These are phyloP conservation scores for Plectrocnemia conspersa DNA, from an alignment of 1,140 invertebrate genomes.

Conservation along the genomic window DNA sequence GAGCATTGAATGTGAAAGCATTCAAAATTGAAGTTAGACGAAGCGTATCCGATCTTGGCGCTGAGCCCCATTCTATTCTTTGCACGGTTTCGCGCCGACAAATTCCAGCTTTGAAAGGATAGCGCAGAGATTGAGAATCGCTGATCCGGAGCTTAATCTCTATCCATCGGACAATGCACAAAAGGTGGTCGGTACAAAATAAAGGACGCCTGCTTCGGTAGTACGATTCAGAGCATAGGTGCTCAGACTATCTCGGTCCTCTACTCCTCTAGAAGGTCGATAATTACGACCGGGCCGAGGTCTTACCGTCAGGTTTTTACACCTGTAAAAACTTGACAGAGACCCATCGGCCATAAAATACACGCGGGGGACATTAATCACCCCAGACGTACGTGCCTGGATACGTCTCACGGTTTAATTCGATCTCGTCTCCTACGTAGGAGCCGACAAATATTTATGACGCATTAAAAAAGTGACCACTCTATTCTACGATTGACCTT, in stretches of 20 bases:
- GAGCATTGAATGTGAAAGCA: too few relatives aligned
- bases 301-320: too few relatives aligned
- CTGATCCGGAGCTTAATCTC: too few relatives aligned
- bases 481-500: too few relatives aligned
- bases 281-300: constrained; percentile 10
- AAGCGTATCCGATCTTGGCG: too few relatives aligned
- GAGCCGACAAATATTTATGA: constrained; percentile 3
- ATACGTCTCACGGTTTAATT: constrained; percentile 8
- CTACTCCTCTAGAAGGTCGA: constrained; percentile 4
- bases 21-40: too few relatives aligned
- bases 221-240: too few relatives aligned
- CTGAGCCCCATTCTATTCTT: too few relatives aligned
- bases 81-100: too few relatives aligned
- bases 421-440: not conserved
- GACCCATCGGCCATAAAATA: constrained; percentile 9
- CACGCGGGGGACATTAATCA: constrained; percentile 20
- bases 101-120: too few relatives aligned
- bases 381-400: not conserved
- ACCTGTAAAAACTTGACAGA: constrained; percentile 9
- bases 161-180: constrained; percentile 1
- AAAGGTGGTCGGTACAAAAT: constrained; percentile 14
- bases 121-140: too few relatives aligned
- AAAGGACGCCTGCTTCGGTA: constrained; percentile 11
- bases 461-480: constrained; percentile 9
- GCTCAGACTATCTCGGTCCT: too few relatives aligned